phyloP scores from a whole-genome alignment of 2,888 invertebrate species.

The Tiphia femorata region DNA sequence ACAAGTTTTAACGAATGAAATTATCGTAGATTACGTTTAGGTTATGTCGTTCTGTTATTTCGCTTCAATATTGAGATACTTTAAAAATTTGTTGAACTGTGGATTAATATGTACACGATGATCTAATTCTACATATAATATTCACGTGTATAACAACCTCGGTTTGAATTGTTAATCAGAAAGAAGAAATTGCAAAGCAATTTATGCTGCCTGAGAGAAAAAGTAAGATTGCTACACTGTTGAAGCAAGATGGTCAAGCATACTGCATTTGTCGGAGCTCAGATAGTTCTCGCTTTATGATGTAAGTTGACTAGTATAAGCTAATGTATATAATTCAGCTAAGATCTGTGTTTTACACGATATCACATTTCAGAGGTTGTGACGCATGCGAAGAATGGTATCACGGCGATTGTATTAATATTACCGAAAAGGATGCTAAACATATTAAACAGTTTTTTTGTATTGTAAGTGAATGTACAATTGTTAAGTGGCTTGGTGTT shows the following conservation, averaged over 20 bases:
- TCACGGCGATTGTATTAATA: slow-evolving; percentile 97
- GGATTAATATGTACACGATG: not conserved
- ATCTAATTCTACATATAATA: not conserved
- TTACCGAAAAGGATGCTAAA: slow-evolving; percentile 93
- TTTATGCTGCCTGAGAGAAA: slow-evolving; percentile 91
- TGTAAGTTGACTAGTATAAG: slow-evolving; percentile 74
- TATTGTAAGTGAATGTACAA: slow-evolving; percentile 67
- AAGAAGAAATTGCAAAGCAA: slow-evolving; percentile 91
- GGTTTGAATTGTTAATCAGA: slow-evolving; percentile 68
- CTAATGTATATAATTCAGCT: not conserved
- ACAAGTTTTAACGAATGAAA: not conserved
- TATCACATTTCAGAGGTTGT: slow-evolving; percentile 79
- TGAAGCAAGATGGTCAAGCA: slow-evolving; percentile 91
- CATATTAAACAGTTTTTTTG: slow-evolving; percentile 95
- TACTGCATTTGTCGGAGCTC: slow-evolving; percentile 96
- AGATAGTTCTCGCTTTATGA: slow-evolving; percentile 96
- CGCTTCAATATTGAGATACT: not conserved
- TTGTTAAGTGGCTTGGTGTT: not conserved
- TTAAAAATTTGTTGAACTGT: not conserved
- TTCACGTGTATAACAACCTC: not conserved
- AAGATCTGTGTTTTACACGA: not conserved
- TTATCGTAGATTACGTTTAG: not conserved
- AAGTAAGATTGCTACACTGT: slow-evolving; percentile 88
- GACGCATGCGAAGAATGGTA: slow-evolving; percentile 99
- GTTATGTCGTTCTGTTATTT: not conserved